Percentiles rank a stretch among this genome's conserved stretches.
These are phyloP conservation scores for Acyrthosiphon pisum DNA, from an alignment of 1,140 invertebrate species.

Conservation along the genomic window DNA sequence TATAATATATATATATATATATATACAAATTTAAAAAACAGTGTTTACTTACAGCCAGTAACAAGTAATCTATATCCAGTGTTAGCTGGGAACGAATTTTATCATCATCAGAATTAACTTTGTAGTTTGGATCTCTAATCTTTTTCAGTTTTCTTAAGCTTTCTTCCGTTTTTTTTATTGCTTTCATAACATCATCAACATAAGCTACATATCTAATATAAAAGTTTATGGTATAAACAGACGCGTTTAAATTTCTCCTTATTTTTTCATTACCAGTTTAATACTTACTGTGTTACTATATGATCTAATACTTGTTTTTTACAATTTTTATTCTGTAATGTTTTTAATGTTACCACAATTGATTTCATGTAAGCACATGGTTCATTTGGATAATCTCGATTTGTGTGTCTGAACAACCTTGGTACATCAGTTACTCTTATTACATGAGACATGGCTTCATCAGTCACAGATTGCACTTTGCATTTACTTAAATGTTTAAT, in stretches of 20 bases:
- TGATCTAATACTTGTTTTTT: conserved; percentile 51
- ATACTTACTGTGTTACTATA: conserved; percentile 49
- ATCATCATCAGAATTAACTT: conserved; percentile 55
- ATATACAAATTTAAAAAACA: not conserved
- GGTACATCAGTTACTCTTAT: conserved; percentile 54
- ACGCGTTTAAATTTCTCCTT: not conserved
- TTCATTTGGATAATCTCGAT: conserved; percentile 48
- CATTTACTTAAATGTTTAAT: conserved; percentile 35
- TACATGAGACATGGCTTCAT: conserved; percentile 54
- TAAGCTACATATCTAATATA: conserved; percentile 47
- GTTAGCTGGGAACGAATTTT: conserved; percentile 46
- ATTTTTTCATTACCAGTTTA: not conserved
- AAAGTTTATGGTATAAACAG: not conserved
- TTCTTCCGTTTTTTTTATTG: conserved; percentile 54
- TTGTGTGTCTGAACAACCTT: conserved; percentile 49
- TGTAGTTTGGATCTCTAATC: conserved; percentile 50
- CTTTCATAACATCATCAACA: conserved; percentile 51
- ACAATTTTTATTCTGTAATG: conserved; percentile 41
- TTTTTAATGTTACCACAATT: conserved; percentile 37
- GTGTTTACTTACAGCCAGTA: conserved; percentile 29
- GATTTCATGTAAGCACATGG: conserved; percentile 55
- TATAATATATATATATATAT: not conserved
- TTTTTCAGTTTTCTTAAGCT: conserved; percentile 51
- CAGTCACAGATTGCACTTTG: conserved; percentile 36
- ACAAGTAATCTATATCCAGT: conserved; percentile 42